These are phyloP conservation scores for Axis porcinus DNA, from an alignment of 2,113 vertebrate genomes.

Conservation along the genomic window DNA sequence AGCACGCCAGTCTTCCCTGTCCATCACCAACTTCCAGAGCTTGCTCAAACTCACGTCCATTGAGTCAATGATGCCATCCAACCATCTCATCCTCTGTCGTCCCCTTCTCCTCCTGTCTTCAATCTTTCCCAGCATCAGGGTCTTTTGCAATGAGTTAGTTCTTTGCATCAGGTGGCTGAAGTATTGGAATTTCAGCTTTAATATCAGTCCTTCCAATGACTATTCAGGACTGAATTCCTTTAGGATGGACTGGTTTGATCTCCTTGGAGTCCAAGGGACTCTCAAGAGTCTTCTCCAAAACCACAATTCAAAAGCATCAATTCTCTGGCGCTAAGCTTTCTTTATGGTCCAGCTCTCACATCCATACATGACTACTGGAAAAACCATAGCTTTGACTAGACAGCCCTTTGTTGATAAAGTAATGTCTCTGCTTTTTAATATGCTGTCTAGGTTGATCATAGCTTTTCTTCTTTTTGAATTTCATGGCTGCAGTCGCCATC, in stretches of 20 bases:
- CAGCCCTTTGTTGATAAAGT: not conserved
- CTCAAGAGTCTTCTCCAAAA: not conserved
- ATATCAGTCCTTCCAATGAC: not conserved
- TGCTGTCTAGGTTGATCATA: not conserved
- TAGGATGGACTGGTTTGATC: not conserved
- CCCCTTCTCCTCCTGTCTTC: not conserved
- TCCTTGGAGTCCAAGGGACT: not conserved
- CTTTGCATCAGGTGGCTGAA: rapidly evolving
- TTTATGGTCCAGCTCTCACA: not conserved
- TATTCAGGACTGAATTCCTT: not conserved
- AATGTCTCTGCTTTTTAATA: not conserved
- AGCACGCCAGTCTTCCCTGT: not conserved
- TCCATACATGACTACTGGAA: not conserved
- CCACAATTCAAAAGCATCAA: not conserved
- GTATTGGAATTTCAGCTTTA: not conserved
- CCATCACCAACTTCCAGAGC: not conserved
- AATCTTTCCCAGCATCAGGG: not conserved
- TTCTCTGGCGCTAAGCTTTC: rapidly evolving
- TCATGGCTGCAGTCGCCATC: not conserved
- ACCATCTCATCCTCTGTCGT: not conserved
- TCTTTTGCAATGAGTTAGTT: not conserved
- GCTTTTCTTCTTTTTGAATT: not conserved
- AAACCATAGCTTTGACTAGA: not conserved
- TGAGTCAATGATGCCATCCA: not conserved
- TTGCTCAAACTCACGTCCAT: not conserved